A percentile compares a stretch with the other conserved stretches of the same genome.
These are phyloP conservation scores for Tetramorium bicarinatum DNA, from an alignment of 2,888 invertebrate genomes.

Conservation along the genomic window DNA sequence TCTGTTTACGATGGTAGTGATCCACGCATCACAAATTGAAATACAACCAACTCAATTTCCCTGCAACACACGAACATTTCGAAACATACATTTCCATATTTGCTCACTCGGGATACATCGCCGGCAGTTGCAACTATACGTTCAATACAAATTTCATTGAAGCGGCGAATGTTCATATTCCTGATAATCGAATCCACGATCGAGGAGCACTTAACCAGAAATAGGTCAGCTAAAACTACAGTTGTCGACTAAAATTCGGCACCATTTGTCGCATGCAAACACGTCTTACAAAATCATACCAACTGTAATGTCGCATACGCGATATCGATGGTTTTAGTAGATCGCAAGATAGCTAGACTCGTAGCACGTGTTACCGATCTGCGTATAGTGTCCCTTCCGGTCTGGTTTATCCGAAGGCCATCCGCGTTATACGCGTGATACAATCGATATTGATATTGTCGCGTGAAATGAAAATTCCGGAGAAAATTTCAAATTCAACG, in stretches of 20 bases:
- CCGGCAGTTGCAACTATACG: not conserved
- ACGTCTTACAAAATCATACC: slow-evolving; percentile 17
- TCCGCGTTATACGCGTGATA: slow-evolving; percentile 29
- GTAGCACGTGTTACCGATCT: slow-evolving; percentile 1
- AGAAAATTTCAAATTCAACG: slow-evolving; percentile 58
- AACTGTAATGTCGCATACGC: slow-evolving; percentile 17
- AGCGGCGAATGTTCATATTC: slow-evolving; percentile 30
- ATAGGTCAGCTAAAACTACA: slow-evolving; percentile 41
- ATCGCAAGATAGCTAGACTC: slow-evolving; percentile 14
- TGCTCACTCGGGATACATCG: not conserved
- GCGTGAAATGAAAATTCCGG: slow-evolving; percentile 52
- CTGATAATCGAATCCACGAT: slow-evolving; percentile 51
- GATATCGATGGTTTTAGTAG: slow-evolving; percentile 18
- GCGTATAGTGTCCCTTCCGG: slow-evolving; percentile 17
- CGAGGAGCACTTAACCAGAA: slow-evolving; percentile 32
- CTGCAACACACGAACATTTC: not conserved
- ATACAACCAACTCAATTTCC: not conserved
- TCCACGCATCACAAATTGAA: not conserved
- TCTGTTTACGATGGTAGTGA: slow-evolving; percentile 10
- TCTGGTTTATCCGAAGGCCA: slow-evolving; percentile 22
- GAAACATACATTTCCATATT: slow-evolving; percentile 9
- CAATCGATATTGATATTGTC: slow-evolving; percentile 55
- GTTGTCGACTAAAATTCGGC: slow-evolving; percentile 32
- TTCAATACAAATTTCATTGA: slow-evolving; percentile 30
- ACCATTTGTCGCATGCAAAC: slow-evolving; percentile 23